Evolutionary conservation across 2,113 vertebrate genomes (phyloP).

Genomic region (Phodopus roborovskii): DNA sequence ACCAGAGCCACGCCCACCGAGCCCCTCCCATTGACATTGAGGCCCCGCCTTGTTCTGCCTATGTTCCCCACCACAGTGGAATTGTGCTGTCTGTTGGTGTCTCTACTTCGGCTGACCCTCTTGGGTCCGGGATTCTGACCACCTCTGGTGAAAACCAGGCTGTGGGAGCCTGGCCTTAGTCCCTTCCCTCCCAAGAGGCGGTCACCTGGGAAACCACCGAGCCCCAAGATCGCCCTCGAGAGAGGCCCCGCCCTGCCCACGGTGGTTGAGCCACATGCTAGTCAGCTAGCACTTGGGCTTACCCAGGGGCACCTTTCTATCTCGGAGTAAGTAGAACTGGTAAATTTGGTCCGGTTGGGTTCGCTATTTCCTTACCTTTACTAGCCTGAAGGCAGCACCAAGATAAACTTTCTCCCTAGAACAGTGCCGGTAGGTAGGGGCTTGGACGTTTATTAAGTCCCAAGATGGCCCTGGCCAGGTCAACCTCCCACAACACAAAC

Average conservation of each 20-base stretch:
- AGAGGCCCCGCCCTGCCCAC: not conserved
- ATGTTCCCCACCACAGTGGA: not conserved
- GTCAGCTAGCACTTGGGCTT: not conserved
- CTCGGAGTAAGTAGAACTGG: not conserved
- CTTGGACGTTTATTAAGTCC: not conserved
- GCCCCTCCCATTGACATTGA: not conserved
- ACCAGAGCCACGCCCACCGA: not conserved
- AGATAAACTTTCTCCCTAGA: not conserved
- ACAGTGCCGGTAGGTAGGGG: not conserved
- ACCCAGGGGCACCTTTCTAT: not conserved
- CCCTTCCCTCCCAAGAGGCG: not conserved
- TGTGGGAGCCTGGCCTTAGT: not conserved
- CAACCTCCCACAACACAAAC: not conserved
- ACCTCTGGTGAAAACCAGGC: not conserved
- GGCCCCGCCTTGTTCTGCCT: not conserved
- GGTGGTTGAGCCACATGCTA: not conserved
- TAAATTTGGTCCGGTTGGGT: not conserved
- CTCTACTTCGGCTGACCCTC: not conserved
- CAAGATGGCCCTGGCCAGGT: not conserved
- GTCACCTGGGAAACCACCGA: slow-evolving; percentile 70
- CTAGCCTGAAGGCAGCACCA: not conserved
- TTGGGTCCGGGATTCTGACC: not conserved
- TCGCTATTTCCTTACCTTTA: not conserved
- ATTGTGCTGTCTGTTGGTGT: not conserved
- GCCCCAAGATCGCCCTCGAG: not conserved